Conservation (phyloP, 35 echinoderm and acorn worm genomes). For the Hemicentrotus pulcherrimus region DNA sequence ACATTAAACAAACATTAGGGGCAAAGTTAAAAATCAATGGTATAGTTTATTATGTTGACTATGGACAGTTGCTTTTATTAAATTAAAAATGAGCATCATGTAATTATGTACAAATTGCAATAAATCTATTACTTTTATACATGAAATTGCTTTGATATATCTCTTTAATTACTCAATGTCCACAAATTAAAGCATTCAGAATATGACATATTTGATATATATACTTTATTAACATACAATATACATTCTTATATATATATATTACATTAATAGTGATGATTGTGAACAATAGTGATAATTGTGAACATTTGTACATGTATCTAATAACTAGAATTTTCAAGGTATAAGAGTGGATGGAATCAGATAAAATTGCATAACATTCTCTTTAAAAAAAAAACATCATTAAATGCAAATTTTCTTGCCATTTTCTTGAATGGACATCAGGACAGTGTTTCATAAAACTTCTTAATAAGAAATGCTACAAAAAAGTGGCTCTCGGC, state of each 20-base stretch:
- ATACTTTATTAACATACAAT: neutral
- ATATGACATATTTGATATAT: neutral
- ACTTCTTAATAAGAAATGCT: too few relatives aligned
- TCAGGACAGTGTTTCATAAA: too few relatives aligned
- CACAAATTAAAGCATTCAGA: neutral
- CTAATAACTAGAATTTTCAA: neutral
- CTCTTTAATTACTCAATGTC: neutral
- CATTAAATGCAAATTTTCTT: too few relatives aligned
- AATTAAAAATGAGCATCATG: neutral
- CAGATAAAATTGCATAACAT: neutral
- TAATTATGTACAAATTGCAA: neutral
- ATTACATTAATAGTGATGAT: neutral
- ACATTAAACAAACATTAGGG: too few relatives aligned
- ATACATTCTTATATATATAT: too few relatives aligned
- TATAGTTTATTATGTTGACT: too few relatives aligned
- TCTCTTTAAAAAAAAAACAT: too few relatives aligned
- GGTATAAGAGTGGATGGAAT: slow-evolving; percentile 16
- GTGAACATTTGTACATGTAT: neutral
- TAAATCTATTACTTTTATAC: neutral
- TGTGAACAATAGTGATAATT: neutral
- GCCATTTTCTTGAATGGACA: too few relatives aligned
- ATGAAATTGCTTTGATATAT: neutral
- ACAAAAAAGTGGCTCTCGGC: too few relatives aligned
- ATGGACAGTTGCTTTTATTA: neutral
- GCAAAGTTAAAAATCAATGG: too few relatives aligned